Evolutionary conservation across 92 coral and sea anemone genomes (phyloP).

Genomic region (Siderastrea siderea): DNA sequence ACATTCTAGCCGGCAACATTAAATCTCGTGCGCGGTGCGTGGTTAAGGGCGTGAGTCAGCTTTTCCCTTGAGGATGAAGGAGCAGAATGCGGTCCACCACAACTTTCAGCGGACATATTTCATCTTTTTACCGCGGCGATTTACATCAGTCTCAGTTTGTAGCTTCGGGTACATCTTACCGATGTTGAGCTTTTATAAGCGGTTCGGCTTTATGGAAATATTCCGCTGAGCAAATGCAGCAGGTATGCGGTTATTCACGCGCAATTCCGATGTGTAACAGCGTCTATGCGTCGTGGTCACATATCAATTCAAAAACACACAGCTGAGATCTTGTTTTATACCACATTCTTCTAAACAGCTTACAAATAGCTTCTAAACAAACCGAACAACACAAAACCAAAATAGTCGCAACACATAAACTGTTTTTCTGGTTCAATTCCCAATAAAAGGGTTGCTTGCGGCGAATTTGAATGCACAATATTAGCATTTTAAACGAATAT

Average conservation of each 20-base stretch:
- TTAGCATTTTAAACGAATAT: not conserved
- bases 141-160: too few relatives aligned
- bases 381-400: constrained; percentile 1
- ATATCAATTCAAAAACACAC: not conserved
- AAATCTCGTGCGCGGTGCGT: too few relatives aligned
- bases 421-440: not conserved
- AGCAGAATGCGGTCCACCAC: too few relatives aligned
- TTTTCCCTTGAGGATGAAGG: not conserved
- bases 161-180: not conserved
- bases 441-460: constrained; percentile 17
- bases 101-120: not conserved
- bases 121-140: too few relatives aligned
- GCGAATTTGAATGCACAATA: not conserved
- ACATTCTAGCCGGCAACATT: too few relatives aligned
- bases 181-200: not conserved
- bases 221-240: not conserved
- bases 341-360: not conserved
- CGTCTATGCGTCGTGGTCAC: not conserved
- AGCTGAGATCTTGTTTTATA: not conserved
- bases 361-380: constrained; percentile 8
- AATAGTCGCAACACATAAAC: not conserved
- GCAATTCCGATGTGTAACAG: not conserved
- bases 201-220: not conserved
- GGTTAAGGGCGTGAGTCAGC: too few relatives aligned
- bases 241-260: not conserved